A percentile compares a stretch with the other conserved stretches of the same genome.
Evolutionary conservation across 1,140 invertebrate genomes (phyloP).

Genomic region (Argopecten irradians): DNA sequence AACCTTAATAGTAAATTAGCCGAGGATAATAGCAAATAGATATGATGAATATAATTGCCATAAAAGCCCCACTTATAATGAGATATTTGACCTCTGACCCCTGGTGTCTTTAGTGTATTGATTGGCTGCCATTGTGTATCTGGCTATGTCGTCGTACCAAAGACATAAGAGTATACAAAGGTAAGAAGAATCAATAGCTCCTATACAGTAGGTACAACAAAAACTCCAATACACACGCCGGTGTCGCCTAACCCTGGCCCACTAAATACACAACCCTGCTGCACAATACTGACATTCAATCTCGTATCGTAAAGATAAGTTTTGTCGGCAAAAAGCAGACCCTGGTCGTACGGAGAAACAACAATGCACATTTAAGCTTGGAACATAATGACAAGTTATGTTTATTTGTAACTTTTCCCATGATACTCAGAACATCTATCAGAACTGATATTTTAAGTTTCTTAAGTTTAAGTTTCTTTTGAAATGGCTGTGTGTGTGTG

Average conservation of each 20-base stretch:
- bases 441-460: neutral
- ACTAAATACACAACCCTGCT: neutral
- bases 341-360: neutral
- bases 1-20: neutral
- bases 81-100: neutral
- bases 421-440: neutral
- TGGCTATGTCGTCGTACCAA: neutral
- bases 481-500: neutral
- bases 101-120: neutral
- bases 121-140: neutral
- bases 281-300: neutral
- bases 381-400: neutral
- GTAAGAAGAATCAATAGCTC: neutral
- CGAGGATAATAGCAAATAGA: neutral
- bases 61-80: neutral
- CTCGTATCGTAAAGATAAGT: neutral
- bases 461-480: neutral
- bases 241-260: too few relatives aligned
- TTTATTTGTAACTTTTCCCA: neutral
- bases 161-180: neutral
- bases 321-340: neutral
- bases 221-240: neutral
- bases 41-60: neutral
- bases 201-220: neutral
- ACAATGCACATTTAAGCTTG: neutral